Conservation (phyloP, 1,140 invertebrate genomes). For the Amyelois transitella region DNA sequence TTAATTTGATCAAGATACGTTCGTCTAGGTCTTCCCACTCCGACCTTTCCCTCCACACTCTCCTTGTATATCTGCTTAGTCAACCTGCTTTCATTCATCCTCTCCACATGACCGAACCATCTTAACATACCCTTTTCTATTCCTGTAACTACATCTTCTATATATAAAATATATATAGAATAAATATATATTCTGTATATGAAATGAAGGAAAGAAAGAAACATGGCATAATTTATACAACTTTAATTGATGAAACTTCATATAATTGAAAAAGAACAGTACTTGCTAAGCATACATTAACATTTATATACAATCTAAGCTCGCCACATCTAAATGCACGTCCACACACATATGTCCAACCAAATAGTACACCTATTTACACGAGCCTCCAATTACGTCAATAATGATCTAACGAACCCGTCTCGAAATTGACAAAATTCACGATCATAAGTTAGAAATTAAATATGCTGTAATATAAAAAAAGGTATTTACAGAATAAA, state of each 20-base stretch:
- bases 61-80: no score
- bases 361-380: conserved; percentile 36
- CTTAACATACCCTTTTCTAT: no score
- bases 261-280: conserved; percentile 40
- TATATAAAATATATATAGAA: no score
- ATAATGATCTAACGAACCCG: conserved; percentile 2
- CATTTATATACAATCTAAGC: conserved; percentile 56
- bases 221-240: conserved; percentile 12
- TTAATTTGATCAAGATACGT: no score
- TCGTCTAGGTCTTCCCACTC: no score
- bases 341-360: conserved; percentile 28
- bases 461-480: neutral
- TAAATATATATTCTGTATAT: no score
- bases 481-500: conserved; percentile 3
- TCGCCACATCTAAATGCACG: conserved; percentile 40
- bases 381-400: conserved; percentile 16
- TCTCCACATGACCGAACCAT: no score
- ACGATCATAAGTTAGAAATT: neutral
- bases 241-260: conserved; percentile 39
- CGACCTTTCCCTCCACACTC: no score
- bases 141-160: no score
- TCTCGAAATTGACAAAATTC: neutral
- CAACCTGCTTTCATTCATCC: no score
- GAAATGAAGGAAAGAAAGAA: no score
- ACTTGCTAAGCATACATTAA: conserved; percentile 48